Evolutionary conservation across 1,140 invertebrate genomes (phyloP), one percentile per base, ranked within the genome.

Genomic region (Arctopsyche grandis): DNA sequence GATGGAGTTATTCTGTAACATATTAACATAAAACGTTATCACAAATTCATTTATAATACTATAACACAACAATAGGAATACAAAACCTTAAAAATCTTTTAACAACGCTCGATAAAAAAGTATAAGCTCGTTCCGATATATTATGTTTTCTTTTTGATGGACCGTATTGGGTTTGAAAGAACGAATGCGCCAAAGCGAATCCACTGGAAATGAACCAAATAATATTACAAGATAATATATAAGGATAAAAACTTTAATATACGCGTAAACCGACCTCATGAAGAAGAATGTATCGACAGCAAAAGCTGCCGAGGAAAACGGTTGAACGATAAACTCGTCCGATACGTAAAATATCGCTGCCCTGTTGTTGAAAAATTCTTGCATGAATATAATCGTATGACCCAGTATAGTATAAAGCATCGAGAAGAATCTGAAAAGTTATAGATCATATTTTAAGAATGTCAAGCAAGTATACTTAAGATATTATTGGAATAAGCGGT

Each of bases 1-100:
- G 89, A 85, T 0, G 91, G 90, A 43, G 87, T 90, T 26, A 91
- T 80, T 78, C 89, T 90, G 79, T 21, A 77, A 84, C 84, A 79
- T 69, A 80, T 60, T 22, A 74, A 48, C 43, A 52, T 52, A 10
- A 26, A 26, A 26, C 19, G 10, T 22, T n/a, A n/a, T n/a, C n/a
- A n/a, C n/a, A n/a, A n/a, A n/a, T n/a, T n/a, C n/a, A n/a, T n/a
- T n/a, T n/a, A n/a, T n/a, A n/a, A n/a, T n/a, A n/a, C n/a, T n/a
- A n/a, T n/a, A n/a, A n/a, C n/a, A n/a, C n/a, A n/a, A n/a, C n/a
- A n/a, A n/a, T n/a, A n/a, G n/a, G n/a, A n/a, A n/a, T n/a, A n/a
- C n/a, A n/a, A n/a, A n/a, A n/a, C 71, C 71, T 56, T 58, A 75
- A 12, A 58, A 56, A 75, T 58, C 71, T 75, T 58, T 24, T 73